Evolutionary conservation across 2,888 invertebrate genomes (phyloP), one percentile per base, ranked within the genome.

Genomic region (Eudemis profundana): DNA sequence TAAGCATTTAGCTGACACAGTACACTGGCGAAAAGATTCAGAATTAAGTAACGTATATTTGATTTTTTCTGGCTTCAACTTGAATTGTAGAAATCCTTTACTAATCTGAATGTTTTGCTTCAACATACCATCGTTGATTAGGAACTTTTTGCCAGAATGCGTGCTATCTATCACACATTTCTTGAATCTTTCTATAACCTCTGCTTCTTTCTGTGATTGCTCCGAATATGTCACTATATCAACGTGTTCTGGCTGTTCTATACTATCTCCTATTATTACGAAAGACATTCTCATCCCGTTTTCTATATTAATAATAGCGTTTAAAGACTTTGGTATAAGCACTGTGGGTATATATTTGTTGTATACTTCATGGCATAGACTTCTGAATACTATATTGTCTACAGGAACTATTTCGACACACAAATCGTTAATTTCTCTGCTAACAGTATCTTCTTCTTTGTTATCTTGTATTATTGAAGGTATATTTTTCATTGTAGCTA

Each of bases 201-300:
- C 85, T 1, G 68, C 73, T 67, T 90, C 89, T 1, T 76, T 75
- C 54, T 87, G 85, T 2, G 71, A 69, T 70, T 82, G 78, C 27
- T 86, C 87, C 0, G 87, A 80, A 74, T 89, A 91, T 64, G 92
- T 89, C 4, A 89, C 76, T 50, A 95, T 83, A 77, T 94, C 93
- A 70, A 93, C 87, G 19, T 93, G 89, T 42, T 88, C 85, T 0
- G 89, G 88, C 68, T 86, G 83, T 2, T 84, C 82, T 2, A 87
- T 75, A n/a, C 73, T 75, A 56, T 82, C 81, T 0, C 86, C 84
- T 4, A 91, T 79, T 51, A 88, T 77, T 40, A 90, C 91, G 21
- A 95, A 79, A 38, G 92, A 83, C 4, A 94, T 85, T 84, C 93
- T 94, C 50, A 88, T 86, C 8, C 95, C 95, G 67, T 92, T 86